Conservation (phyloP, 2,888 invertebrate genomes). For the Drosophila lacicola region DNA sequence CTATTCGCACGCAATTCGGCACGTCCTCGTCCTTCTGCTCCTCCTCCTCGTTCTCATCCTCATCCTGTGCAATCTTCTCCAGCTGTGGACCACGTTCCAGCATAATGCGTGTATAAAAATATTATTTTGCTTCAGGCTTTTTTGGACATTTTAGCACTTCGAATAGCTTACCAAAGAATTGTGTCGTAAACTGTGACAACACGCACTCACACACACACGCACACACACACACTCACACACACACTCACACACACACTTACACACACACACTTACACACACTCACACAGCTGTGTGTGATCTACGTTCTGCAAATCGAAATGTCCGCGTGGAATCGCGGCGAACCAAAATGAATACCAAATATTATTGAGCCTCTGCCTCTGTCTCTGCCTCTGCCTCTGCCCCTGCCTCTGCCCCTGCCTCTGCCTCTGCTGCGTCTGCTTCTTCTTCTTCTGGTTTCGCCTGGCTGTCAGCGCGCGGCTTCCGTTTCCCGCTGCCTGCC, state of each 20-base stretch:
- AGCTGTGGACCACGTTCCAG: constrained; percentile 27
- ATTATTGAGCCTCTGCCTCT: constrained; percentile 15
- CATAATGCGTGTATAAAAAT: constrained; percentile 55
- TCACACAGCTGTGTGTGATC: neutral
- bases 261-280: neutral
- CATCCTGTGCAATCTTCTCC: neutral
- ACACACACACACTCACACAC: neutral
- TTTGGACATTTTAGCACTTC: constrained; percentile 52
- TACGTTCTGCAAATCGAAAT: constrained; percentile 34
- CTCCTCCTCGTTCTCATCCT: neutral
- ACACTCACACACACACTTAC: constrained; percentile 5
- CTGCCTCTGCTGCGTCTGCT: neutral
- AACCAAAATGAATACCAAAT: constrained; percentile 46
- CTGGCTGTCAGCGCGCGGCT: constrained; percentile 36
- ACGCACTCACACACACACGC: constrained; percentile 4
- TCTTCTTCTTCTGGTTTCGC: neutral
- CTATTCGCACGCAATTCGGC: constrained; percentile 19
- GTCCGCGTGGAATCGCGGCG: constrained; percentile 12
- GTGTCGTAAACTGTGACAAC: constrained; percentile 25
- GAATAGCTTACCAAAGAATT: constrained; percentile 34
- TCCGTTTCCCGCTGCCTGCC: constrained; percentile 49
- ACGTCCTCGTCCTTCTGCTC: constrained; percentile 21
- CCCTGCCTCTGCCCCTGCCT: neutral
- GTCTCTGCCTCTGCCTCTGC: neutral
- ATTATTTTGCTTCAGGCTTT: constrained; percentile 55